These are phyloP conservation scores for Ictidomys tridecemlineatus DNA, from an alignment of 2,113 vertebrate species.

Conservation along the genomic window DNA sequence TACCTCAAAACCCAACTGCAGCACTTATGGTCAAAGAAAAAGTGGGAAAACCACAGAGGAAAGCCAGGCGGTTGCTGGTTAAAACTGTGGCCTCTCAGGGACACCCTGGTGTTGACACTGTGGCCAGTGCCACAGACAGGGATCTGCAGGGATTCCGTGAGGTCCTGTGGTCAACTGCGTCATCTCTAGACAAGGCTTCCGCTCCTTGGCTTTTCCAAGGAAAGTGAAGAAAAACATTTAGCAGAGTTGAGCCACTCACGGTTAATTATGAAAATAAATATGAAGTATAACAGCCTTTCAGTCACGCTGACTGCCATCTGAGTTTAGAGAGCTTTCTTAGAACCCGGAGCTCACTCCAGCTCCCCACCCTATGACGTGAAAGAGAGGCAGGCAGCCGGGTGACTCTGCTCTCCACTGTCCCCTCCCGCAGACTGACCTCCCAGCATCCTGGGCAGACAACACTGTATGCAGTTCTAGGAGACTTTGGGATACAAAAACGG, in stretches of 20 bases:
- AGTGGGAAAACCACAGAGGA: constrained; percentile 13
- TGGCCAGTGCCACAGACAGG: not conserved
- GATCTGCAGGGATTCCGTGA: not conserved
- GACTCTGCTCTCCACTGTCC: not conserved
- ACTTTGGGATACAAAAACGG: not conserved
- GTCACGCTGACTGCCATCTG: not conserved
- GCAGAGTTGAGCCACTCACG: not conserved
- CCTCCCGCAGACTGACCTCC: no score
- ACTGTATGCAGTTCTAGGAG: not conserved
- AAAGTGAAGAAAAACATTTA: constrained; percentile 4
- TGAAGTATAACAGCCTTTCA: not conserved
- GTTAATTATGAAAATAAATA: constrained; percentile 37
- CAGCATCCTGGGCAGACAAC: no score
- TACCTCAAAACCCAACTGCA: not conserved
- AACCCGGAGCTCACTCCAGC: not conserved
- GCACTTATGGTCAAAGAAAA: constrained; percentile 8
- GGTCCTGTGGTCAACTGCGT: not conserved
- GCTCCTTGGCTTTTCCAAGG: not conserved
- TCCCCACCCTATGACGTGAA: not conserved
- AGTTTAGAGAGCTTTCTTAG: not conserved
- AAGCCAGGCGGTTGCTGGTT: not conserved
- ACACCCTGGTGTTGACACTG: not conserved
- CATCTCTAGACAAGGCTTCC: constrained; percentile 15
- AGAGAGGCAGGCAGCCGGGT: fast-evolving
- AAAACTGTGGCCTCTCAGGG: constrained; percentile 15